Base-by-base conservation (phyloP, 2,888 invertebrate genomes). In the Drosophila neutralis region DNA sequence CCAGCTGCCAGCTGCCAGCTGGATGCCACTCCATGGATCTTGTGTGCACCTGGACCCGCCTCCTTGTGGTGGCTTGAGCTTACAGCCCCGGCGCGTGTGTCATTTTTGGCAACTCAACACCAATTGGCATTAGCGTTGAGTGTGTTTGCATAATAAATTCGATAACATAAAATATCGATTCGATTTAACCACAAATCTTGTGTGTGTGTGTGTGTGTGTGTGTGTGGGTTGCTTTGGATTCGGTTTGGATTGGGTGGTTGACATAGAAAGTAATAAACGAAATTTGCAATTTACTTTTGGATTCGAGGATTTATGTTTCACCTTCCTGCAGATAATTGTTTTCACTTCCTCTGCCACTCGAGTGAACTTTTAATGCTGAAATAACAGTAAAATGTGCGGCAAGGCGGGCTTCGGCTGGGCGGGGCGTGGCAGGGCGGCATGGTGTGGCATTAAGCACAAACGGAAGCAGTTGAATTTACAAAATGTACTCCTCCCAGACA, bases 251-350 rank as follows among this genome's bases (percentile, higher is more conserved):
- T 13, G 57, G 61, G 53, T 49, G 64, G 62, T 74, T 81, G 75
- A 69, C 87, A 88, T 63, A 74, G 78, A 88, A 77, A 75, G 86
- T 77, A 87, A 87, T 90, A 87, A 90, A 90, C 84, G 87, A 87
- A 90, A 86, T 89, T 87, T 86, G 90, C 90, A 88, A 88, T 89
- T 88, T 89, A 89, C 88, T 88, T 89, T 83, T 82, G 83, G 73
- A 90, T 87, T 78, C 76, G 78, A 85, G 86, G 88, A 90, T 91
- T 90, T 91, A 89, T 91, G 89, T 81, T 90, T 84, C 82, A 89
- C 89, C 89, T 90, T 90, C 90, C 91, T 91, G 90, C 81, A 88
- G 91, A 91, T 90, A 90, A 91, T 90, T 90, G 90, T 90, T 91
- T 91, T 91, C 90, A 82, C 90, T 90, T 90, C 89, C 89, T 80